Base-by-base conservation (phyloP, 2,888 invertebrate species). In the Congeria kusceri region DNA sequence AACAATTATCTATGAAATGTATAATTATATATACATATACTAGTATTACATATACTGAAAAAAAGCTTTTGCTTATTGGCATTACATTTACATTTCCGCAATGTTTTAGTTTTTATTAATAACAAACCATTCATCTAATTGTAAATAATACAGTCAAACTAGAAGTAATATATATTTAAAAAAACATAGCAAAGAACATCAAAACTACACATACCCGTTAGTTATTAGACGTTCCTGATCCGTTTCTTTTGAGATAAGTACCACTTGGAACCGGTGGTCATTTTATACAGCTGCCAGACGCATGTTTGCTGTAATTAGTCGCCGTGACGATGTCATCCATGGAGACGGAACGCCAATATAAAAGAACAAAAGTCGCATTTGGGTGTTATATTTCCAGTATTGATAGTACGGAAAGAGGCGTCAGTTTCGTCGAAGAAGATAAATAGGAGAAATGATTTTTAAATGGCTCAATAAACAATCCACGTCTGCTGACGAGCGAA, bases 381-480 rank as follows among this genome's bases (percentile, higher is more conserved):
- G 20, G 20, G 29, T 25, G 32, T 27, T 57, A 64, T 71, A 71
- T 71, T 56, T 27, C 27, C 5, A 32, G 53, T 71, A 57, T 71
- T 57, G 13, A 9, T 57, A 44, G 29, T 56, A 63, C 44, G 57
- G n/a, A 57, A 53, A 18, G 15, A 5, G 64, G 71, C 63, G 64
- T 71, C 63, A 63, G 44, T 56, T 64, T 56, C 53, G 62, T 64
- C 71, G 32, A 56, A 0, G 28, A 39, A 71, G 32, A 56, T 44
- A 28, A 64, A 64, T 57, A 62, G 53, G 27, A 28, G 13, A 20
- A 46, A 57, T 57, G 58, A 44, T 32, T 28, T 28, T 57, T 64
- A 71, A 71, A 49, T 71, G 39, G 63, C 63, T 46, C 25, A 44
- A 71, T 71, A 56, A 63, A 71, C 27, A 28, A 70, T 32, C 25